Conservation (phyloP, 64 coral and sea anemone genomes). For the Actinia equina region DNA sequence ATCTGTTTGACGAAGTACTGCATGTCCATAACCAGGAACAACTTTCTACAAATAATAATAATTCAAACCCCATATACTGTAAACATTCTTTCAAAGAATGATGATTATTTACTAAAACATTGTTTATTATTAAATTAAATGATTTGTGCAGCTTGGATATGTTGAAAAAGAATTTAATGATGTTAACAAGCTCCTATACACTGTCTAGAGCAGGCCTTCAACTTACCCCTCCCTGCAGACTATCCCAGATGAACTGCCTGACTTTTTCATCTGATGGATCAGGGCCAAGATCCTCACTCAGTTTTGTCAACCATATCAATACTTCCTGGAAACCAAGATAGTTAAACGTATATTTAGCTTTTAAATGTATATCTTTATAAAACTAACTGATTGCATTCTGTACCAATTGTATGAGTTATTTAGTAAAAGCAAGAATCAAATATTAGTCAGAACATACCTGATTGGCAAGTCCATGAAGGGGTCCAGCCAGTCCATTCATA, state of each 20-base stretch:
- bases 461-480: constrained; percentile 97
- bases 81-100: too few species aligned
- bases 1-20: constrained; percentile 86
- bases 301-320: constrained; percentile 87
- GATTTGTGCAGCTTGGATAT: too few species aligned
- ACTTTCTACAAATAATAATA: constrained; percentile 52
- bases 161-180: too few species aligned
- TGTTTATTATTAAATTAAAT: too few species aligned
- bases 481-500: constrained; percentile 96
- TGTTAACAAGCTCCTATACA: too few species aligned
- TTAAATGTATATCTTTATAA: too few species aligned
- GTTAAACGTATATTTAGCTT: not conserved
- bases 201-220: not conserved
- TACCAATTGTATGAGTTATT: too few species aligned
- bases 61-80: too few species aligned
- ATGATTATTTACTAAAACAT: too few species aligned
- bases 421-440: too few species aligned
- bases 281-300: constrained; percentile 68
- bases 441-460: constrained; percentile 50
- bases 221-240: constrained; percentile 79
- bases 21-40: constrained; percentile 95
- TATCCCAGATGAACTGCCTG: constrained; percentile 65
- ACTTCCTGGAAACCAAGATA: constrained; percentile 67
- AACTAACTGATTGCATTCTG: too few species aligned
- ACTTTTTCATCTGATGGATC: constrained; percentile 78